Conservation (phyloP, 2,797 vertebrate species). For the Microctenopoma steveboyesi region DNA sequence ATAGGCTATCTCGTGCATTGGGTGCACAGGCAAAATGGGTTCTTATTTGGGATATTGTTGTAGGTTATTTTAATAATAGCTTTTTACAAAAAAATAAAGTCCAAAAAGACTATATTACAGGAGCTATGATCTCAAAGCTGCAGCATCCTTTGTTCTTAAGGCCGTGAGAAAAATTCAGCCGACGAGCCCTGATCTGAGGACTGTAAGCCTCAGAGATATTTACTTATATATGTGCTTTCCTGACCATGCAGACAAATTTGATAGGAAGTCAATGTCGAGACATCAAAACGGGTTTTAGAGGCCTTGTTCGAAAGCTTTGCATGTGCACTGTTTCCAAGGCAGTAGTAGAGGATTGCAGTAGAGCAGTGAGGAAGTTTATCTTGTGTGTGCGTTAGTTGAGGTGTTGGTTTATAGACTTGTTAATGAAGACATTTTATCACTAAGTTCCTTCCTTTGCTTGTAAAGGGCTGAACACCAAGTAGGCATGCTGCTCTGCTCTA, state of each 20-base stretch:
- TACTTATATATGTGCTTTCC: neutral
- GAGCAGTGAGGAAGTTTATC: neutral
- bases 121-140: slow-evolving; percentile 2
- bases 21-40: neutral
- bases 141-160: neutral
- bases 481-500: slow-evolving; percentile 2
- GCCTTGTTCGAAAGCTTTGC: neutral
- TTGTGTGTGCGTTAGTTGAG: no score
- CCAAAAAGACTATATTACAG: neutral
- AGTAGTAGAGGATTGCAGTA: neutral
- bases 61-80: neutral
- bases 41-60: neutral
- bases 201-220: neutral
- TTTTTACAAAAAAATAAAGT: neutral
- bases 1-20: neutral
- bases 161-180: neutral
- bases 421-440: neutral
- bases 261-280: neutral
- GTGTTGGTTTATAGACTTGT: no score
- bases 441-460: no score
- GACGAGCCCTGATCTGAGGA: neutral
- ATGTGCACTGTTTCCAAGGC: neutral
- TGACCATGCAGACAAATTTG: neutral
- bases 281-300: neutral
- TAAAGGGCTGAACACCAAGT: neutral